Evolutionary conservation across 2,888 invertebrate genomes (phyloP).

Genomic region (Oeneis ivallda): DNA sequence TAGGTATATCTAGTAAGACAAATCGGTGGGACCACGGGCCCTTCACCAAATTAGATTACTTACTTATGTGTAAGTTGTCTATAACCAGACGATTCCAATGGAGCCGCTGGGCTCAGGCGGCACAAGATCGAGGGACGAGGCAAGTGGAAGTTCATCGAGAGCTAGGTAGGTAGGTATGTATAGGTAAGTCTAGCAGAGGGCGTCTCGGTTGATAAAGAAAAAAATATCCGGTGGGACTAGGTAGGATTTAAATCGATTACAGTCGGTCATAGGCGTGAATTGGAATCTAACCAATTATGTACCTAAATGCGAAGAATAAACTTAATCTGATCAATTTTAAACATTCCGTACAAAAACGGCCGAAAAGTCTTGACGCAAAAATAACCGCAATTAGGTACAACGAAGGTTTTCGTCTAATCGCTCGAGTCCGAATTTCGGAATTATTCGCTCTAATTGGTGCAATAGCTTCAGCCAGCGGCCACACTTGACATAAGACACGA

Average conservation of each 20-base stretch:
- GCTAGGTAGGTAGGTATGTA: too few relatives aligned
- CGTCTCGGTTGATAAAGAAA: too few relatives aligned
- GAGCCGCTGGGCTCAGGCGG: too few relatives aligned
- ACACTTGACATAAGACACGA: conserved; percentile 65
- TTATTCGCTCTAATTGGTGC: conserved; percentile 56
- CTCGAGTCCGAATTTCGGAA: conserved; percentile 52
- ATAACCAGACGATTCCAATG: too few relatives aligned
- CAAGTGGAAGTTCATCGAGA: too few relatives aligned
- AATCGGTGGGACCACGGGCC: too few relatives aligned
- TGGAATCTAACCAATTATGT: conserved; percentile 29
- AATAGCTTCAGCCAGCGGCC: conserved; percentile 57
- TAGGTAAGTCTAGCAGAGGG: too few relatives aligned
- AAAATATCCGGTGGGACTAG: too few relatives aligned
- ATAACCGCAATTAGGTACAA: conserved; percentile 49
- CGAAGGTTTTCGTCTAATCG: conserved; percentile 51
- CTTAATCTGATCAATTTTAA: conserved; percentile 29
- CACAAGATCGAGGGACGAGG: too few relatives aligned
- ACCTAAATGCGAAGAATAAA: conserved; percentile 28
- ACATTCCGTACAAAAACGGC: conserved; percentile 31
- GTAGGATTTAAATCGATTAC: neutral
- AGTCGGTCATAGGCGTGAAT: conserved; percentile 24
- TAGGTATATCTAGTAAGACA: too few relatives aligned
- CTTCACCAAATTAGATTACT: too few relatives aligned
- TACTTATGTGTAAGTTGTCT: too few relatives aligned
- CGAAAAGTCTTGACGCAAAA: conserved; percentile 44